Evolutionary conservation across 2,113 vertebrate species (phyloP), one percentile per base, ranked within the genome.

Genomic region (Hirundichthys speculiger): DNA sequence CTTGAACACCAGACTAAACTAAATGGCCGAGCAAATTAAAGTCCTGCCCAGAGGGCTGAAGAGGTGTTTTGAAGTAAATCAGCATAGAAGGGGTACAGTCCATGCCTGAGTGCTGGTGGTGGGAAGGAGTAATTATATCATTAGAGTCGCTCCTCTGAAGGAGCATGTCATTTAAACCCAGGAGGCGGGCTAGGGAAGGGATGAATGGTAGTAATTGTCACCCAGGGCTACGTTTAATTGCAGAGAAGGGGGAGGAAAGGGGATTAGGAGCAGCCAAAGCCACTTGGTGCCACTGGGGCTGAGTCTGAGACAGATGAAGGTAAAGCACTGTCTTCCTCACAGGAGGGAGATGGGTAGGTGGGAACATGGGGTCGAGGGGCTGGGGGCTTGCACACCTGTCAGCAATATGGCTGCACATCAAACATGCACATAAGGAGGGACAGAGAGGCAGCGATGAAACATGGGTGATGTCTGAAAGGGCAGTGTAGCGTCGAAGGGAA

Each of bases 131-230:
- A 87, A 89, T 89, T 82, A 88, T 86, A 87, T 87, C 78, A 89
- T 90, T 86, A 89, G 84, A 82, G 68, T 42, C 77, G 73, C 69
- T 87, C 55, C 69, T 83, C 79, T 84, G 53, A 82, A 79, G 76
- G 79, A 82, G 79, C 69, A 75, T 84, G 87, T 87, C 84, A 88
- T 85, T 90, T 87, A 70, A 79, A 83, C 50, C 76, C 81, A 66
- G 69, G 84, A 60, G 86, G 87, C 59, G 78, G 83, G 83, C 46
- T 25, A 24, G 64, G 70, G 75, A 69, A 19, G 69, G 80, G 80
- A 81, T 82, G 86, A 82, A 84, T 84, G 78, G 48, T 73, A 46
- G 80, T 90, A 91, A 91, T 90, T 91, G 88, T 89, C 87, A 90
- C 88, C 83, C 75, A 74, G 80, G 88, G 86, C 83, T 66, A 67